A percentile compares a stretch with the other conserved stretches of the same genome.
Evolutionary conservation across 2,113 vertebrate species (phyloP).

Genomic region (Brachypteracias leptosomus): DNA sequence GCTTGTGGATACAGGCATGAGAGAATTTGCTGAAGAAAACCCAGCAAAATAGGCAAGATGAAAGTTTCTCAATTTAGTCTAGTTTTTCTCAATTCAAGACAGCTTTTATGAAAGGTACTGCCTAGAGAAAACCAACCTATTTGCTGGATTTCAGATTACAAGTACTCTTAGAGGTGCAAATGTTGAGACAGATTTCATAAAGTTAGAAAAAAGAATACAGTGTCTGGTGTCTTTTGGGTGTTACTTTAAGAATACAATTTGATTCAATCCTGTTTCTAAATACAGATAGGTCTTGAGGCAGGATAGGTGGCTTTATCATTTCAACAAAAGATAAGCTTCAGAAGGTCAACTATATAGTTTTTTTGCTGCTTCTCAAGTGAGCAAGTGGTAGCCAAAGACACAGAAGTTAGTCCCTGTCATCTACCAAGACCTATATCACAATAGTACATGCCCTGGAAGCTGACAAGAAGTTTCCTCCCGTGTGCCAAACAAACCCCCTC

Average conservation of each 20-base stretch:
- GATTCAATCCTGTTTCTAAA: not conserved
- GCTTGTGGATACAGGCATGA: accelerated
- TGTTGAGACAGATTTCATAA: not conserved
- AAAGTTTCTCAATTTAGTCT: not conserved
- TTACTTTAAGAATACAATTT: not conserved
- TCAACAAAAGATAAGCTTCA: not conserved
- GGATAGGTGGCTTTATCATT: not conserved
- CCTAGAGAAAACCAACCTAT: not conserved
- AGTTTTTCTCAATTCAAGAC: not conserved
- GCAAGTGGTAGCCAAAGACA: not conserved
- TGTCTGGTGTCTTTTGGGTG: not conserved
- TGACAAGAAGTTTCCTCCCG: not conserved
- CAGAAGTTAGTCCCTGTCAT: not conserved
- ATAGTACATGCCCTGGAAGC: not conserved
- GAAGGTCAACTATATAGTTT: not conserved
- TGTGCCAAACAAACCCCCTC: not conserved
- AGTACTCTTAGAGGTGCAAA: not conserved
- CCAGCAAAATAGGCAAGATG: not conserved
- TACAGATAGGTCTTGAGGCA: not conserved
- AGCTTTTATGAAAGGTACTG: not conserved
- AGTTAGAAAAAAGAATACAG: not conserved
- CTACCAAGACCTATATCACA: not conserved
- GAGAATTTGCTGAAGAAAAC: not conserved
- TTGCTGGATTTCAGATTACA: not conserved
- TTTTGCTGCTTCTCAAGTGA: not conserved